Conservation (phyloP, 2,888 invertebrate genomes). For the Cheiracanthium punctorium region DNA sequence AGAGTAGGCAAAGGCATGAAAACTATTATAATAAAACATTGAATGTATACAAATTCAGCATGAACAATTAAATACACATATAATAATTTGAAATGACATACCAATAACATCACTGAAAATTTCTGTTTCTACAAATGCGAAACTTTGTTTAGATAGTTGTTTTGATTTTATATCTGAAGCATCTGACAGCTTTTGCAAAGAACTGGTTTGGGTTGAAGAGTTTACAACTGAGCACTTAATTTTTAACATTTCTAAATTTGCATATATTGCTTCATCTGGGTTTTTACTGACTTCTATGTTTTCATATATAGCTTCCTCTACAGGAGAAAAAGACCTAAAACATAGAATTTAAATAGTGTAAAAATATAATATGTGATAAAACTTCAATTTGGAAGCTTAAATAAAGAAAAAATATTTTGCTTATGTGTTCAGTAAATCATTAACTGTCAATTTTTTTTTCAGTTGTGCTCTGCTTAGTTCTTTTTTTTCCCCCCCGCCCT, state of each 20-base stretch:
- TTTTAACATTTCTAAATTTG: constrained; percentile 44
- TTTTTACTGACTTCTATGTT: neutral
- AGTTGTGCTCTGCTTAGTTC: too few species aligned
- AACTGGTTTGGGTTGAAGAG: constrained; percentile 39
- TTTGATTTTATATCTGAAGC: neutral
- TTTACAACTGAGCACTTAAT: constrained; percentile 35
- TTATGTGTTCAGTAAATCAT: too few species aligned
- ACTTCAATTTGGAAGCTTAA: too few species aligned
- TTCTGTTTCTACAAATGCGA: neutral
- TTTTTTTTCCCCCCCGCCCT: too few species aligned
- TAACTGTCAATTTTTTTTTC: too few species aligned
- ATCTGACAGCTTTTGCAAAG: neutral
- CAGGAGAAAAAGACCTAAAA: constrained; percentile 18
- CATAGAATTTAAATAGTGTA: neutral
- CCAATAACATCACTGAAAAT: neutral
- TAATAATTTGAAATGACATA: neutral
- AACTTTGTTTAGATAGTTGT: neutral
- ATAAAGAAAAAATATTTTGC: too few species aligned
- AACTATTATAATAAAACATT: too few species aligned
- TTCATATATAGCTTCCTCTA: neutral
- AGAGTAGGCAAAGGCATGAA: too few species aligned
- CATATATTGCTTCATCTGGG: constrained; percentile 28
- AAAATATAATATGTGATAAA: too few species aligned
- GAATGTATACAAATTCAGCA: too few species aligned
- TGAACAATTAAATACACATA: too few species aligned